Base-by-base conservation (phyloP, 2,113 vertebrate species). In the Scalopus aquaticus region DNA sequence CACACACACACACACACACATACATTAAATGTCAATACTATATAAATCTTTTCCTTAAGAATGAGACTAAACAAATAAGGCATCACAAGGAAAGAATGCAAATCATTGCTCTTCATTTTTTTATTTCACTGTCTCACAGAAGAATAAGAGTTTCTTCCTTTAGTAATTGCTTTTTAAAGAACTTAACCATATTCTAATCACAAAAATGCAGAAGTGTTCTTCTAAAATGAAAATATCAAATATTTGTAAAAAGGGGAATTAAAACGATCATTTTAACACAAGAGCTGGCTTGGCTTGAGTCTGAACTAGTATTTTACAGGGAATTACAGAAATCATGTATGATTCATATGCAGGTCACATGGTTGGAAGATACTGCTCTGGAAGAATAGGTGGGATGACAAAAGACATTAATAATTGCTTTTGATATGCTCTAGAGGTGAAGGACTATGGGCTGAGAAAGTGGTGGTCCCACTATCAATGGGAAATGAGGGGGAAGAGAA, bases 371-470 rank as follows among this genome's bases (percentile, higher is more conserved):
- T 37, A 70, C 65, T 84, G 72, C 87, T 88, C 81, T 81, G 93
- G 39, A 90, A 90, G 84, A 93, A 90, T 79, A 88, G 77, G 92
- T 92, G 39, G 83, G 78, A 82, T 95, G 89, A 95, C 93, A 94
- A 95, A 88, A 85, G 89, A 92, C 84, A 82, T 85, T 93, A 93
- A 85, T 96, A 95, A 97, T 93, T 93, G 87, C 80, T 77, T 88
- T 94, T 96, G 87, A 95, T 96, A 51, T 96, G 56, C 88, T 90
- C 72, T 82, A 90, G 90, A 96, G 87, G 96, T 93, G 81, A 96
- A 96, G 73, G 56, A 92, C 88, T 89, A 37, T 78, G 54, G 56
- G 44, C 42, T 70, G 76, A 81, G 78, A 94, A 90, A 70, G 46
- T 95, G 88, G 87, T 95, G 70, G 87, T 87, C 77, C 62, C 76